Evolutionary conservation across 1,140 invertebrate species (phyloP).

Genomic region (Drosophila punjabiensis): DNA sequence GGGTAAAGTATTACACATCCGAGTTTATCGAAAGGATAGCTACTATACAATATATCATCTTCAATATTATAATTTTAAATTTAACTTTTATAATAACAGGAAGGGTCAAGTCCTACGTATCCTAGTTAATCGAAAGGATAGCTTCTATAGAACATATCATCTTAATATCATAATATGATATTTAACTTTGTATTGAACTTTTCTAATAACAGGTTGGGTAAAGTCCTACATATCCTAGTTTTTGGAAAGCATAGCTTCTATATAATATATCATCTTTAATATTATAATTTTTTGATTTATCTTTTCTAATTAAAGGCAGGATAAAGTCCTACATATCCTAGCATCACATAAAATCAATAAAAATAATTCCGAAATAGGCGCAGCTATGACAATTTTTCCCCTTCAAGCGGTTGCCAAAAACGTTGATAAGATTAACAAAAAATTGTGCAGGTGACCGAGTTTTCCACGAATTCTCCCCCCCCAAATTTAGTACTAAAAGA

Average conservation of each 20-base stretch:
- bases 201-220: too few species aligned
- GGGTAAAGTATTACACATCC: too few species aligned
- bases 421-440: conserved; percentile 12
- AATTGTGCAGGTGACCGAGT: conserved; percentile 10
- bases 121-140: background rate
- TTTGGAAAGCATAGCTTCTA: background rate
- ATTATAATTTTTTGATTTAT: background rate
- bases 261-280: background rate
- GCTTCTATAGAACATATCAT: too few species aligned
- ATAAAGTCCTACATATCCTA: background rate
- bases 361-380: background rate
- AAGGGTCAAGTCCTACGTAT: background rate
- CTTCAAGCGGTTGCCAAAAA: background rate
- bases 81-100: too few species aligned
- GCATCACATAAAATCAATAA: background rate
- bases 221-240: too few species aligned
- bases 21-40: background rate
- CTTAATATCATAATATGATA: too few species aligned
- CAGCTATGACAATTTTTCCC: background rate
- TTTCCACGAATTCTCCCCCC: conserved; percentile 5
- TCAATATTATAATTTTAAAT: background rate
- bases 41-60: background rate
- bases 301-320: too few species aligned
- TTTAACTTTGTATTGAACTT: too few species aligned
- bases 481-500: background rate